A percentile compares a stretch with the other conserved stretches of the same genome.
phyloP scores from a whole-genome alignment of 2,888 invertebrate species.

The Spatulosminthurus flaviceps region DNA sequence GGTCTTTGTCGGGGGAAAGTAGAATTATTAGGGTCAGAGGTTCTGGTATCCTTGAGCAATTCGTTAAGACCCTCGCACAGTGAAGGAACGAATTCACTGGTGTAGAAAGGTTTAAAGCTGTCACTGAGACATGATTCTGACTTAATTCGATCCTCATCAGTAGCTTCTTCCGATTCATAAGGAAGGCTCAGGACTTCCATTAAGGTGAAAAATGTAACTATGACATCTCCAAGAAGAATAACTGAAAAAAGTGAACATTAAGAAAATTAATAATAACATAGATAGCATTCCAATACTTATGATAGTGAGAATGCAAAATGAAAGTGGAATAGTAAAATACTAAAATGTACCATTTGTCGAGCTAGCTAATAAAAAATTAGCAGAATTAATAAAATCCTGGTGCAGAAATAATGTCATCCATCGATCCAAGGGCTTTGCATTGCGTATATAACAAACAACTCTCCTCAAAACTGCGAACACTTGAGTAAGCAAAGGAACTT shows the following conservation, averaged over 20 bases:
- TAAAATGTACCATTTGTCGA: conserved; percentile 72
- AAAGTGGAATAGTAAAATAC: conserved; percentile 50
- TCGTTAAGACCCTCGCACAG: conserved; percentile 62
- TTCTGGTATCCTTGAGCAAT: conserved; percentile 57
- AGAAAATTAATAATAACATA: not conserved
- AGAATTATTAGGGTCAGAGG: conserved; percentile 26
- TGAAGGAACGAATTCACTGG: conserved; percentile 55
- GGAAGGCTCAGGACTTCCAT: conserved; percentile 53
- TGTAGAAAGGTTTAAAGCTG: conserved; percentile 51
- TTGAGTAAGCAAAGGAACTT: conserved; percentile 55
- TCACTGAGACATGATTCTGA: conserved; percentile 20
- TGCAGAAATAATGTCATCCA: conserved; percentile 65
- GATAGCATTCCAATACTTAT: no score
- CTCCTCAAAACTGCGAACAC: conserved; percentile 75
- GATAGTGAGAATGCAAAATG: not conserved
- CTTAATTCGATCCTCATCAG: not conserved
- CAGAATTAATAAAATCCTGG: conserved; percentile 66
- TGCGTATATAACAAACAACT: conserved; percentile 77
- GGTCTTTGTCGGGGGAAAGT: conserved; percentile 22
- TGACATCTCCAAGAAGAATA: conserved; percentile 57
- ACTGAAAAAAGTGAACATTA: conserved; percentile 42
- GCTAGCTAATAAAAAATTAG: conserved; percentile 78
- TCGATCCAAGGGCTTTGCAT: conserved; percentile 70
- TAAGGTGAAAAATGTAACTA: conserved; percentile 55
- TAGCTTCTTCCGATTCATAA: not conserved